Conservation (phyloP, 1,140 invertebrate genomes). For the Gonatopus flavifemur region DNA sequence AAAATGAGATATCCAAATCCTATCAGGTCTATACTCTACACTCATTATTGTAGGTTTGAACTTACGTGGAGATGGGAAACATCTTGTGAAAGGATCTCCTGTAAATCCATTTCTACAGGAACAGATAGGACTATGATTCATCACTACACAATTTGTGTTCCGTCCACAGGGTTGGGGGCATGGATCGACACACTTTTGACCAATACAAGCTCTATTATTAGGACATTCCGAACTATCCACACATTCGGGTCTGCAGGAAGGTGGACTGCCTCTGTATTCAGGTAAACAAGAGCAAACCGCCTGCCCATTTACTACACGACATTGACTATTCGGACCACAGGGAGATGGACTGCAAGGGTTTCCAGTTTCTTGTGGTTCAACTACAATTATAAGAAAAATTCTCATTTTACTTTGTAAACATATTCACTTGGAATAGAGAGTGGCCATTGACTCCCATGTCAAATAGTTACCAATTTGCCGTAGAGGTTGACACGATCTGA, state of each 20-base stretch:
- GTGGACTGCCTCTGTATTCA: conserved; percentile 64
- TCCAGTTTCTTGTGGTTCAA: too few relatives aligned
- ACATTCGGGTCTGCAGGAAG: conserved; percentile 39
- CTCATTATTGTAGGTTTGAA: too few relatives aligned
- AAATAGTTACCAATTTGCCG: conserved; percentile 34
- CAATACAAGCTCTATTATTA: conserved; percentile 45
- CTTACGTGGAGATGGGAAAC: background rate
- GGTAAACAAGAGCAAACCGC: conserved; percentile 69
- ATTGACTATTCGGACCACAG: conserved; percentile 71
- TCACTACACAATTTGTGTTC: conserved; percentile 42
- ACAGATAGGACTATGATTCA: conserved; percentile 33
- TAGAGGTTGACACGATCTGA: conserved; percentile 56
- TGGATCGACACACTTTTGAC: conserved; percentile 52
- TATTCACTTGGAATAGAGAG: too few relatives aligned
- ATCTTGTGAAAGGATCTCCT: conserved; percentile 54
- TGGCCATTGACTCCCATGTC: too few relatives aligned
- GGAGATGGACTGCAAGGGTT: conserved; percentile 71
- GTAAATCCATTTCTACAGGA: conserved; percentile 56
- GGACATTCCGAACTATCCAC: conserved; percentile 47
- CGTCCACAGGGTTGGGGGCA: conserved; percentile 46
- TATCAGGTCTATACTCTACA: too few relatives aligned
- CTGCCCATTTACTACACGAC: conserved; percentile 65
- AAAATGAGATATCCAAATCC: too few relatives aligned
- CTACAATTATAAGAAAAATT: too few relatives aligned
- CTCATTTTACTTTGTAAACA: too few relatives aligned